A percentile compares a stretch with the other conserved stretches of the same genome.
These are phyloP conservation scores for Drepana falcataria DNA, from an alignment of 2,888 invertebrate genomes.

Conservation along the genomic window DNA sequence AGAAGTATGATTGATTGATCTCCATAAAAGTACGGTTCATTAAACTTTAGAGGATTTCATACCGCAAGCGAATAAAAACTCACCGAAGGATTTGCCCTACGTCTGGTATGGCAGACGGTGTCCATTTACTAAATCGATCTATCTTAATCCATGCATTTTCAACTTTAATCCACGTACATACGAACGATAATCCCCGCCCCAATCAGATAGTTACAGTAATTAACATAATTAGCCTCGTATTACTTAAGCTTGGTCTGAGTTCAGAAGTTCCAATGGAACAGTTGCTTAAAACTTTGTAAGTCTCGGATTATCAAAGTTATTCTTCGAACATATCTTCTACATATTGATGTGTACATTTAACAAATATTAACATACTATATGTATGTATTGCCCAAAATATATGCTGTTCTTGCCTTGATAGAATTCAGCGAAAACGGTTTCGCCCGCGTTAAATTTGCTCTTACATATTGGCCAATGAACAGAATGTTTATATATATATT, in stretches of 20 bases:
- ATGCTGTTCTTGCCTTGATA: too few relatives aligned
- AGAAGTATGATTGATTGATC: not conserved
- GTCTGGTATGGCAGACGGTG: not conserved
- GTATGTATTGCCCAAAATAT: too few relatives aligned
- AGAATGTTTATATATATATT: too few relatives aligned
- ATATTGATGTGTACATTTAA: not conserved
- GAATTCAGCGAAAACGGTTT: too few relatives aligned
- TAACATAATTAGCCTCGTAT: constrained; percentile 17
- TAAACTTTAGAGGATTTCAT: not conserved
- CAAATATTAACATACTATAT: too few relatives aligned
- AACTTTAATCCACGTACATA: not conserved
- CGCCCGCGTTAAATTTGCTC: too few relatives aligned
- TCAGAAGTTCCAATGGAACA: not conserved
- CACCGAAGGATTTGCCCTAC: not conserved
- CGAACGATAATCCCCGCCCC: not conserved
- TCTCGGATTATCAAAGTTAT: constrained; percentile 1
- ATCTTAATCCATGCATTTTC: not conserved
- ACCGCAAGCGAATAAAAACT: not conserved
- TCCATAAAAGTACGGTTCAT: not conserved
- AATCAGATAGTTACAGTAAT: not conserved
- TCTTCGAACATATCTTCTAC: constrained; percentile 14
- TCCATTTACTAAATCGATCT: not conserved
- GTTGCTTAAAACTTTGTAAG: not conserved
- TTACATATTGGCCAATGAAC: too few relatives aligned
- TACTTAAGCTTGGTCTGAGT: constrained; percentile 7